Evolutionary conservation across 2,888 invertebrate genomes (phyloP).

Genomic region (Nineta flava): DNA sequence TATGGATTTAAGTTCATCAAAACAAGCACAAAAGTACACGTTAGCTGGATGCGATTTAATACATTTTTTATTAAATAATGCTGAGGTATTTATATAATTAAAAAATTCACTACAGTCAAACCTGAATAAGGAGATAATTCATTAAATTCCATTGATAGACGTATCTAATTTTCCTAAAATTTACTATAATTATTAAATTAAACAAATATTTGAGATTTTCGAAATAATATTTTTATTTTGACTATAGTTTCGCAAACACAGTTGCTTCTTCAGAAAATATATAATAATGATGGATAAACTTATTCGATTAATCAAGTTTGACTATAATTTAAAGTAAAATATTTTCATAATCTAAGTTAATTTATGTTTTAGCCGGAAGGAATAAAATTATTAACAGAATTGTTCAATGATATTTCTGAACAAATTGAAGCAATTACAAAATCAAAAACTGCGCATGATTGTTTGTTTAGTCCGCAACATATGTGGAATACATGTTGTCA

Average conservation of each 20-base stretch:
- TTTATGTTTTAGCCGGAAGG: conserved; percentile 31
- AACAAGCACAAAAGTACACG: conserved; percentile 44
- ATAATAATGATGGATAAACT: too few relatives aligned
- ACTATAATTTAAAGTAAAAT: too few relatives aligned
- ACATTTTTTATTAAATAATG: conserved; percentile 45
- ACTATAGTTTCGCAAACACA: too few relatives aligned
- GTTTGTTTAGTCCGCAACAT: conserved; percentile 74
- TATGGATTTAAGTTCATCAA: conserved; percentile 50
- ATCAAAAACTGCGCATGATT: conserved; percentile 66
- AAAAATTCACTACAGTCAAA: not conserved
- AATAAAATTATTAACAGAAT: conserved; percentile 54
- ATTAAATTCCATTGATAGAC: too few relatives aligned
- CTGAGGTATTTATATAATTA: conserved; percentile 17
- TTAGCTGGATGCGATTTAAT: conserved; percentile 57
- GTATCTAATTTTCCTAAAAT: too few relatives aligned
- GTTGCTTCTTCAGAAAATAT: too few relatives aligned
- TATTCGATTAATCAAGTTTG: too few relatives aligned
- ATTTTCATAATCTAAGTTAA: not conserved
- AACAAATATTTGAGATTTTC: not conserved
- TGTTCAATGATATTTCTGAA: conserved; percentile 62
- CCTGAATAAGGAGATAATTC: too few relatives aligned
- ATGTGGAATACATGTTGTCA: conserved; percentile 82
- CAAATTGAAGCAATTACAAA: conserved; percentile 58
- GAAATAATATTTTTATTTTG: too few relatives aligned
- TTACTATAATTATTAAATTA: not conserved